Conservation (phyloP, 1,140 invertebrate species). For the Dolichoris vasculosae region DNA sequence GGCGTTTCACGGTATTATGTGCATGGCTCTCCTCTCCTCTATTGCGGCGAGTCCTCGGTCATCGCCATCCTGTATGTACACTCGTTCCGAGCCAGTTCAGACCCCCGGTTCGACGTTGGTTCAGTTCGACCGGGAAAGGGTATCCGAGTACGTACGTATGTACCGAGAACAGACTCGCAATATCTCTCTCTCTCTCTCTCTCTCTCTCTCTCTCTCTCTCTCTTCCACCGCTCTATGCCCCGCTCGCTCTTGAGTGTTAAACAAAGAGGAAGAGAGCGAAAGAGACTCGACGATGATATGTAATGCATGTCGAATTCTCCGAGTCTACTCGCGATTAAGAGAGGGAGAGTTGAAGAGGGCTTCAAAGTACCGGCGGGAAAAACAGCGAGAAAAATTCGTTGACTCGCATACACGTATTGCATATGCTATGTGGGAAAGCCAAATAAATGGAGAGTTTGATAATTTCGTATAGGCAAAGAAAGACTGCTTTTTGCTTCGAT, state of each 20-base stretch:
- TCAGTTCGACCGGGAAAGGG: no score
- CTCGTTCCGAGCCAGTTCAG: background rate
- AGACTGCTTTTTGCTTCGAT: no score
- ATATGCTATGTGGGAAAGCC: no score
- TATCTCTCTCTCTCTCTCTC: no score
- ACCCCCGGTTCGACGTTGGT: background rate
- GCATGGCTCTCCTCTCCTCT: background rate
- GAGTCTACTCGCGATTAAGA: background rate
- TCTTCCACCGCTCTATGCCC: no score
- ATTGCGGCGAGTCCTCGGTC: background rate
- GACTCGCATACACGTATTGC: background rate
- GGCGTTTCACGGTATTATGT: conserved; percentile 25
- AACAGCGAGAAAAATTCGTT: background rate
- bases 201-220: background rate
- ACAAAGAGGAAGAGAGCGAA: background rate
- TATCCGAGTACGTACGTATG: background rate
- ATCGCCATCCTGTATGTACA: background rate
- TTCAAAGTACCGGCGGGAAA: background rate
- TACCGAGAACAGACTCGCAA: background rate
- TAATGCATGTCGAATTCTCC: background rate
- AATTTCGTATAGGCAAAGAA: no score
- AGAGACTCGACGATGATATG: background rate
- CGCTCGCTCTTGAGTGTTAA: background rate
- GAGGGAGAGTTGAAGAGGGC: background rate
- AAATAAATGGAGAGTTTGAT: no score